These are phyloP conservation scores for Drosophila imparisetae DNA, from an alignment of 2,888 invertebrate species.

Conservation along the genomic window DNA sequence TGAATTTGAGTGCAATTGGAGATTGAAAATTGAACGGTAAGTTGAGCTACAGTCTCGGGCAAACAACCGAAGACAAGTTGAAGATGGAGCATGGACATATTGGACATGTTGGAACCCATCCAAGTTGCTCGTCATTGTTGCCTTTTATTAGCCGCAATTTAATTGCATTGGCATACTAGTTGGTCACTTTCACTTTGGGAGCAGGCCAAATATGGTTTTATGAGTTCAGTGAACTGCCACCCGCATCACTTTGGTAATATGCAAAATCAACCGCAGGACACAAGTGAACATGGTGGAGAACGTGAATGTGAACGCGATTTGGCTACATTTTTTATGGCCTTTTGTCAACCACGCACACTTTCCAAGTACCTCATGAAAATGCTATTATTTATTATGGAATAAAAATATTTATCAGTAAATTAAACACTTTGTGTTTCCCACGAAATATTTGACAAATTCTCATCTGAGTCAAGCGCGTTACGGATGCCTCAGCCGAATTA, in stretches of 20 bases:
- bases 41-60: conserved; percentile 35
- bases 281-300: conserved; percentile 60
- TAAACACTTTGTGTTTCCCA: conserved; percentile 62
- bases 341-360: conserved; percentile 30
- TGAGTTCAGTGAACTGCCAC: conserved; percentile 68
- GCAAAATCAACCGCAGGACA: conserved; percentile 76
- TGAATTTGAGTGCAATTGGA: conserved; percentile 49
- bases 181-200: conserved; percentile 65
- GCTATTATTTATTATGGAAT: conserved; percentile 73
- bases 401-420: conserved; percentile 81
- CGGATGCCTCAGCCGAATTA: conserved; percentile 38
- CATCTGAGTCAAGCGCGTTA: conserved; percentile 11
- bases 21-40: conserved; percentile 60
- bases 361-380: conserved; percentile 71
- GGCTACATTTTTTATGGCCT: conserved; percentile 67
- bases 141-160: conserved; percentile 72
- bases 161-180: conserved; percentile 68
- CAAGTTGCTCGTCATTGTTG: conserved; percentile 50
- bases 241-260: conserved; percentile 46
- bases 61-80: conserved; percentile 40
- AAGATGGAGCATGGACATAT: conserved; percentile 6
- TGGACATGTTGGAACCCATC: conserved; percentile 32
- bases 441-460: conserved; percentile 48
- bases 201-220: conserved; percentile 60
- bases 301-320: conserved; percentile 32